Conservation (phyloP, 2,888 invertebrate genomes). For the Drosophila robusta region DNA sequence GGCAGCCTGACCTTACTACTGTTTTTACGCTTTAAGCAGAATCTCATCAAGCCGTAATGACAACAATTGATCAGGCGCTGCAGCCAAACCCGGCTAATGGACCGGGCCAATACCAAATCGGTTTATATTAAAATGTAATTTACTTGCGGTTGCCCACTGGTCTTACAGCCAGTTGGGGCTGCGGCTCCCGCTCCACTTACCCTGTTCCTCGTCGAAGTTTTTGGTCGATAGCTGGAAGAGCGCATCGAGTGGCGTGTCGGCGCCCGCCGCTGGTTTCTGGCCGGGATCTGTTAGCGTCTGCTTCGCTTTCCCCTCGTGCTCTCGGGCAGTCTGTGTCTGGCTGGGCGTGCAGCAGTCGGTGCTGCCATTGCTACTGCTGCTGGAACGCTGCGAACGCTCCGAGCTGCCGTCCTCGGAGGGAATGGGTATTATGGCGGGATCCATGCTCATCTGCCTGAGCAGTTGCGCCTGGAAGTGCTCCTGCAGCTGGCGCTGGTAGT, state of each 20-base stretch:
- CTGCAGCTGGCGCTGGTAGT: slow-evolving; percentile 87
- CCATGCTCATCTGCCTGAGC: slow-evolving; percentile 86
- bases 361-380: slow-evolving; percentile 89
- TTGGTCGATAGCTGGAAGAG: slow-evolving; percentile 99
- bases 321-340: slow-evolving; percentile 59
- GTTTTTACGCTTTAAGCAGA: slow-evolving; percentile 85
- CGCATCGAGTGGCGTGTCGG: slow-evolving; percentile 95
- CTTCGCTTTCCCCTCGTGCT: slow-evolving; percentile 16
- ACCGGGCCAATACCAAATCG: slow-evolving; percentile 53
- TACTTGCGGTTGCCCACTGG: slow-evolving; percentile 58
- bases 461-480: slow-evolving; percentile 86
- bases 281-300: slow-evolving; percentile 9
- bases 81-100: neutral
- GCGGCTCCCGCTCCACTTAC: slow-evolving; percentile 87
- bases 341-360: slow-evolving; percentile 66
- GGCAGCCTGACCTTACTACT: slow-evolving; percentile 84
- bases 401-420: slow-evolving; percentile 88
- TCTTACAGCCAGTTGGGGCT: slow-evolving; percentile 2
- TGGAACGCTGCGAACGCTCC: slow-evolving; percentile 87
- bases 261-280: slow-evolving; percentile 16
- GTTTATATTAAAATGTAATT: slow-evolving; percentile 76
- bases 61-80: slow-evolving; percentile 59
- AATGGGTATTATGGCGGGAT: slow-evolving; percentile 84
- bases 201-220: slow-evolving; percentile 96
- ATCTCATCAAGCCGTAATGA: slow-evolving; percentile 83